Evolutionary conservation across 2,797 vertebrate species (phyloP).

Genomic region (Labeo calbasu): DNA sequence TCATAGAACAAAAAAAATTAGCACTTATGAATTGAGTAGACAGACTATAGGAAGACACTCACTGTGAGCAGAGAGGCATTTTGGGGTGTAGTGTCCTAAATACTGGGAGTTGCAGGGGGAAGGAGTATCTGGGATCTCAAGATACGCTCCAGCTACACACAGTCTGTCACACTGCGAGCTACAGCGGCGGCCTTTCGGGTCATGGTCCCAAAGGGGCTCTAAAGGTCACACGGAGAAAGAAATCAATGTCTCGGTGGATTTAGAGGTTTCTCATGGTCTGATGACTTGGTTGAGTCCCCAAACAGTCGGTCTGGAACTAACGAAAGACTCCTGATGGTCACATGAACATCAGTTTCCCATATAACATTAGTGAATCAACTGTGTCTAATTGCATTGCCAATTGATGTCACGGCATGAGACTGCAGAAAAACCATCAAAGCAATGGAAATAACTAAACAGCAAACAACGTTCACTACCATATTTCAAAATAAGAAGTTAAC

Average conservation of each 20-base stretch:
- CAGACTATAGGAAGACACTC: constrained; percentile 16
- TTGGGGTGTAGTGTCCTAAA: constrained; percentile 75
- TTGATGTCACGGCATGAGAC: constrained; percentile 53
- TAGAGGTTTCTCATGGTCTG: constrained; percentile 40
- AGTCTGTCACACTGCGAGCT: constrained; percentile 74
- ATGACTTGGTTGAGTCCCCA: not conserved
- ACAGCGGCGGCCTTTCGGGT: constrained; percentile 58
- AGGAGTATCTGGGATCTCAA: constrained; percentile 73
- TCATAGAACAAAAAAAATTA: not conserved
- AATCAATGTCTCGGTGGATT: constrained; percentile 15
- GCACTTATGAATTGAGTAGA: not conserved
- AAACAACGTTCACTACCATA: not conserved
- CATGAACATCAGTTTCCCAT: constrained; percentile 44
- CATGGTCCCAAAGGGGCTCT: constrained; percentile 67
- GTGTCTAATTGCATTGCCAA: constrained; percentile 66
- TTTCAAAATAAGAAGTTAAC: not conserved
- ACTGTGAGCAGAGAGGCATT: constrained; percentile 75
- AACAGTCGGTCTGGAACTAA: constrained; percentile 71
- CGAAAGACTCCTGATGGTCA: constrained; percentile 76
- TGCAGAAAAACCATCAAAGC: not conserved
- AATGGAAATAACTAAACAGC: not conserved
- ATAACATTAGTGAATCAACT: not conserved
- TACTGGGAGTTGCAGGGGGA: constrained; percentile 72
- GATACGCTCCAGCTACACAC: constrained; percentile 70
- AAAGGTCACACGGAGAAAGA: constrained; percentile 36